Percentiles rank a stretch among this genome's conserved stretches.
Conservation (phyloP, 1,140 invertebrate species). For the Acarapis woodi region DNA sequence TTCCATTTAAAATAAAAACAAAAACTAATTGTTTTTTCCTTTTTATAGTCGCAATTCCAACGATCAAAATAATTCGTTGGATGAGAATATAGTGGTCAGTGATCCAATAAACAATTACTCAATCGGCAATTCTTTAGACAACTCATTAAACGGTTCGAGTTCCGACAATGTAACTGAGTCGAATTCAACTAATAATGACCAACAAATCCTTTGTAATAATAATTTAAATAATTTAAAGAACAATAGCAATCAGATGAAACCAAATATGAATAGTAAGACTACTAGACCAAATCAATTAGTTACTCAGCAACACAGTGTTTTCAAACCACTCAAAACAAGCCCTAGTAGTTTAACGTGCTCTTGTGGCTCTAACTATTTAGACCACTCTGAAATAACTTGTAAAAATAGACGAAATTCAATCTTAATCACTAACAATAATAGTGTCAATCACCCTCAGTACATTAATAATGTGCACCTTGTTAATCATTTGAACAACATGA, state of each 20-base stretch:
- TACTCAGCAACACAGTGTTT: neutral
- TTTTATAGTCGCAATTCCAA: conserved; percentile 10
- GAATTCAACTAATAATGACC: conserved; percentile 9
- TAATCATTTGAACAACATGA: conserved; percentile 9
- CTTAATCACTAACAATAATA: neutral
- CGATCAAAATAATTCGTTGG: conserved; percentile 43
- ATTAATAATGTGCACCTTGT: conserved; percentile 1
- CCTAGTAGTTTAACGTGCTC: neutral
- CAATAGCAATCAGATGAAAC: no score
- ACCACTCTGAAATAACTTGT: neutral
- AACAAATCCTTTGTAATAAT: conserved; percentile 5
- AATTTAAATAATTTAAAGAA: conserved; percentile 1
- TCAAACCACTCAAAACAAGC: conserved; percentile 1
- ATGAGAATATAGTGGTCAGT: conserved; percentile 42
- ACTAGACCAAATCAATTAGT: no score
- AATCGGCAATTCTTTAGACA: conserved; percentile 1
- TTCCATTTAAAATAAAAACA: conserved; percentile 1
- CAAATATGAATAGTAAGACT: no score
- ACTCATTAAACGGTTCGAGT: conserved; percentile 2
- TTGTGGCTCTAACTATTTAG: neutral
- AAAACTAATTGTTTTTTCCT: conserved; percentile 3
- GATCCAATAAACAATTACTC: neutral
- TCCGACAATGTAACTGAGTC: conserved; percentile 5
- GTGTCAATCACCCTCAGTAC: conserved; percentile 7
- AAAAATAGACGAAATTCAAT: conserved; percentile 4